These are phyloP conservation scores for Listronotus bonariensis DNA, from an alignment of 1,140 invertebrate species.

Conservation along the genomic window DNA sequence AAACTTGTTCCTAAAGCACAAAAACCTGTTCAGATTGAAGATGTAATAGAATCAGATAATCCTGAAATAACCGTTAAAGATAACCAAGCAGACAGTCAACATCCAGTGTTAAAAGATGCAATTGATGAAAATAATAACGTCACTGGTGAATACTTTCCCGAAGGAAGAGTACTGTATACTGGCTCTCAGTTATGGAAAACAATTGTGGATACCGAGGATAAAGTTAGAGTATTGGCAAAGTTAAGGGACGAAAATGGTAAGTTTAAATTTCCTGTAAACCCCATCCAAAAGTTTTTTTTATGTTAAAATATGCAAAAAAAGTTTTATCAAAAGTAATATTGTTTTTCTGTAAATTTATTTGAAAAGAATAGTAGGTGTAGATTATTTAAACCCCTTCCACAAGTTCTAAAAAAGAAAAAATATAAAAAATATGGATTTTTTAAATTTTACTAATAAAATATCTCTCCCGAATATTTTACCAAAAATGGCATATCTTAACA, in stretches of 20 bases:
- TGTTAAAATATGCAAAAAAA: too few species aligned
- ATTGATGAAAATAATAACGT: not conserved
- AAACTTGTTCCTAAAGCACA: too few species aligned
- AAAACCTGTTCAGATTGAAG: constrained; percentile 12
- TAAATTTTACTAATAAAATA: too few species aligned
- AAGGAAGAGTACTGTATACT: constrained; percentile 56
- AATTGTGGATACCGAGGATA: constrained; percentile 47
- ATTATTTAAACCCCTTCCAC: too few species aligned
- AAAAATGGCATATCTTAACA: too few species aligned
- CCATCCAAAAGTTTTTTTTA: too few species aligned
- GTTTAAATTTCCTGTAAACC: constrained; percentile 4
- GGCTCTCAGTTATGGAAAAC: constrained; percentile 62
- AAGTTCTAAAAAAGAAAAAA: too few species aligned
- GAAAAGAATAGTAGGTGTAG: too few species aligned
- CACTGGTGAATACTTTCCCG: constrained; percentile 20
- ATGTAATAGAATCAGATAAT: constrained; percentile 11
- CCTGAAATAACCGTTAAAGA: not conserved
- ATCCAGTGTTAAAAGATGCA: not conserved
- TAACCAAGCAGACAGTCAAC: not conserved
- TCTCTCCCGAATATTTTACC: too few species aligned
- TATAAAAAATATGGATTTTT: too few species aligned
- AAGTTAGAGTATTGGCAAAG: constrained; percentile 54
- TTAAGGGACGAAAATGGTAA: constrained; percentile 58
- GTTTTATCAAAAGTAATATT: too few species aligned
- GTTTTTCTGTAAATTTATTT: too few species aligned